Percentiles rank a stretch among this genome's conserved stretches.
These are phyloP conservation scores for Tachyglossus aculeatus DNA, from an alignment of 2,797 vertebrate genomes.

Conservation along the genomic window DNA sequence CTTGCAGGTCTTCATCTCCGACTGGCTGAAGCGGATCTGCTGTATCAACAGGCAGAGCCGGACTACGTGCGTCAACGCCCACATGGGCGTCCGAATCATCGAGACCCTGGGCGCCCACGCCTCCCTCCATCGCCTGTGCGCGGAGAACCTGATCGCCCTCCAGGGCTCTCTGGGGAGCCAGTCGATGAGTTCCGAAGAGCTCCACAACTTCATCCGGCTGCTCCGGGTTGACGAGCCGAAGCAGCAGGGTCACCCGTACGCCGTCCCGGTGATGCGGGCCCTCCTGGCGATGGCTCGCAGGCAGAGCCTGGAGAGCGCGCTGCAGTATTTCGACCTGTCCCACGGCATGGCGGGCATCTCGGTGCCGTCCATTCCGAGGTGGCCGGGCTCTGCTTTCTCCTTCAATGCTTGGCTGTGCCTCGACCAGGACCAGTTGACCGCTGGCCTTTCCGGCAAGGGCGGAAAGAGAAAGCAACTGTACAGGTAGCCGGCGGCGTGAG, in stretches of 20 bases:
- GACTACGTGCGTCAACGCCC: slow-evolving; percentile 91
- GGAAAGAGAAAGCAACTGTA: slow-evolving; percentile 96
- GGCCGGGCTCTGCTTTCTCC: slow-evolving; percentile 93
- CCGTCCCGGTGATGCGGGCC: slow-evolving; percentile 82
- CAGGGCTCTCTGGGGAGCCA: slow-evolving; percentile 91
- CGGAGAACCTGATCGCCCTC: slow-evolving; percentile 89
- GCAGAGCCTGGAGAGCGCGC: slow-evolving; percentile 89
- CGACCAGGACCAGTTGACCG: slow-evolving; percentile 88
- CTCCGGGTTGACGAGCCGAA: slow-evolving; percentile 81
- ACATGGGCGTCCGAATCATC: slow-evolving; percentile 86
- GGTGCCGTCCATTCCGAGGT: slow-evolving; percentile 88
- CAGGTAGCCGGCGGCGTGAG: slow-evolving; percentile 76
- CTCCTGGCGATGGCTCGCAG: slow-evolving; percentile 91
- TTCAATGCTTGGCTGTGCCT: slow-evolving; percentile 94
- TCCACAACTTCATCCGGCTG: slow-evolving; percentile 83
- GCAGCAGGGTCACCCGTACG: slow-evolving; percentile 79
- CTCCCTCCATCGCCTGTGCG: slow-evolving; percentile 81
- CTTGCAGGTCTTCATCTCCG: slow-evolving; percentile 90
- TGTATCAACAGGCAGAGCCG: slow-evolving; percentile 93
- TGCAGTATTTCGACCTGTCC: slow-evolving; percentile 93
- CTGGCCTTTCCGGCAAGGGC: slow-evolving; percentile 73
- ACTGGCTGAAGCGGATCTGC: slow-evolving; percentile 91
- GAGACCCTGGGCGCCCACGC: slow-evolving; percentile 78
- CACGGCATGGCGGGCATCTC: slow-evolving; percentile 94
- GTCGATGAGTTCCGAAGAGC: slow-evolving; percentile 87